Evolutionary conservation across 1,140 invertebrate species (phyloP), one percentile per base, ranked within the genome.

Genomic region (Hyphantria cunea): DNA sequence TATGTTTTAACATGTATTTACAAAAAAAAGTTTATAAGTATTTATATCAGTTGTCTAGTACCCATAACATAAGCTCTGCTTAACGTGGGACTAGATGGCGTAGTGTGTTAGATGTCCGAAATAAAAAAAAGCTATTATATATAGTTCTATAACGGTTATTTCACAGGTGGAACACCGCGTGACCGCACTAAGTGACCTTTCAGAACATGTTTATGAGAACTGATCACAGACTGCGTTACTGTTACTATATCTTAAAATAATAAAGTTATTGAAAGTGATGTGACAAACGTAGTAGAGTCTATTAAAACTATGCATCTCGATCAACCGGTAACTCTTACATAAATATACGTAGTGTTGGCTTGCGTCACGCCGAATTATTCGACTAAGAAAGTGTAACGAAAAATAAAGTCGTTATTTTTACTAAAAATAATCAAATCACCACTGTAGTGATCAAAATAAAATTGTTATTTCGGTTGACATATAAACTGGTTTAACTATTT

Each of bases 221-320:
- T 58, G 45, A 58, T 58, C 55, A 58, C 55, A 58, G 55, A 58
- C 55, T 37, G 55, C 55, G 47, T 49, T 58, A 58, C 44, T 48
- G 55, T 49, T 48, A 25, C 17, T 25, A 14, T 39, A 58, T 31
- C 54, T 56, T 56, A 56, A 33, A 47, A 47, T 58, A 44, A 25
- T 25, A 25, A 25, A 12, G 41, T 49, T 48, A 47, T 13, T 47
- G 53, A 58, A 48, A 48, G 55, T 56, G 42, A 34, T 25, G 44
- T 12, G 41, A 12, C 55, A 44, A 37, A 25, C 48, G 56, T 37
- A 42, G 56, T 51, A 37, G 51, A 60, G 55, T 59, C 55, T n/a
- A 39, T 14, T 59, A 59, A 10, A 50, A 37, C 34, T 60, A 60
- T 41, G 39, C 56, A 60, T 48, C 56, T 60, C 56, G 34, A 60